A percentile compares a stretch with the other conserved stretches of the same genome.
phyloP scores from a whole-genome alignment of 2,888 invertebrate species.

The Eupelmus urozonus region DNA sequence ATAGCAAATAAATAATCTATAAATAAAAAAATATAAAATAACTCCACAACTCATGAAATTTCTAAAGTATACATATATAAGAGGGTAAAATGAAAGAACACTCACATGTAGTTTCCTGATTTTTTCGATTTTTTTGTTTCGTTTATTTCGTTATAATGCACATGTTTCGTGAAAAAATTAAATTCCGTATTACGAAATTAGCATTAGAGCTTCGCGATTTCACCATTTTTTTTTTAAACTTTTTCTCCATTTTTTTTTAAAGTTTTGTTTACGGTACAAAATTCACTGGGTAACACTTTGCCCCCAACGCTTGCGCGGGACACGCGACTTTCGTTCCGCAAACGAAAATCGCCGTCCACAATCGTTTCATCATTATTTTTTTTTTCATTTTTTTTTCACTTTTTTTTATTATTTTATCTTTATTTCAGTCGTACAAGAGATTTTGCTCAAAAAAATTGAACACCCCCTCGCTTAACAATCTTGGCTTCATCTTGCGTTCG shows the following conservation, averaged over 20 bases:
- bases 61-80: background rate
- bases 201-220: slow-evolving; percentile 66
- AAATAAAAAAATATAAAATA: background rate
- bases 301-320: slow-evolving; percentile 47
- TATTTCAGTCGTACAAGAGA: slow-evolving; percentile 61
- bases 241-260: slow-evolving; percentile 54
- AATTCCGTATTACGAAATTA: slow-evolving; percentile 77
- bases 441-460: slow-evolving; percentile 65
- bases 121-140: slow-evolving; percentile 76
- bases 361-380: slow-evolving; percentile 34
- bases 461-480: slow-evolving; percentile 44
- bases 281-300: slow-evolving; percentile 57
- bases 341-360: slow-evolving; percentile 25
- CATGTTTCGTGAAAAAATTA: slow-evolving; percentile 78
- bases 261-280: slow-evolving; percentile 59
- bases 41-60: no score
- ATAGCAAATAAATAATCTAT: no score
- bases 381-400: slow-evolving; percentile 47
- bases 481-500: slow-evolving; percentile 40
- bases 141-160: slow-evolving; percentile 77
- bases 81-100: slow-evolving; percentile 51
- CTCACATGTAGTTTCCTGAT: slow-evolving; percentile 61
- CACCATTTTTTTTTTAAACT: slow-evolving; percentile 47
- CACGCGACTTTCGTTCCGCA: slow-evolving; percentile 22
- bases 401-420: slow-evolving; percentile 38